Evolutionary conservation across 2,888 invertebrate genomes (phyloP).

Genomic region (Reticulitermes lucifugus): DNA sequence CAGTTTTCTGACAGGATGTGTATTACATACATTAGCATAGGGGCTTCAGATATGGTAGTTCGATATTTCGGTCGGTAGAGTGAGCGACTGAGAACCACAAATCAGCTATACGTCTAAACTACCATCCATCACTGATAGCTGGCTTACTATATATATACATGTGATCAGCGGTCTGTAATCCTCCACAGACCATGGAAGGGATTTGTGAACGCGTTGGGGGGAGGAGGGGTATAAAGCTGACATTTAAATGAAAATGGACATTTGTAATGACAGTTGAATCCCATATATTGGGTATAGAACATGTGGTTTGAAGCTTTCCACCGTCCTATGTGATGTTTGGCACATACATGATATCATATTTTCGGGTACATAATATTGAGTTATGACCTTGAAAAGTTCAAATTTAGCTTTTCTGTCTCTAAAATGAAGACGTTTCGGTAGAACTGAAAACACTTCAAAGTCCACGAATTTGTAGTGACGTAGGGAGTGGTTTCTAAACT

Average conservation of each 20-base stretch:
- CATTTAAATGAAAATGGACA: constrained; percentile 41
- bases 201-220: not conserved
- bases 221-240: not conserved
- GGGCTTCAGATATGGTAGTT: not conserved
- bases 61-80: not conserved
- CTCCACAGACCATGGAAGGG: not conserved
- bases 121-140: constrained; percentile 5
- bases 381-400: not conserved
- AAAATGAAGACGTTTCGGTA: no score
- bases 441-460: no score
- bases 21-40: not conserved
- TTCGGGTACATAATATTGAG: not conserved
- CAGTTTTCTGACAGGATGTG: not conserved
- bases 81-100: not conserved
- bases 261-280: constrained; percentile 47
- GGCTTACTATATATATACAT: constrained; percentile 9
- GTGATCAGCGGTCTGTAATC: not conserved
- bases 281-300: constrained; percentile 29
- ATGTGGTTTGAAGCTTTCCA: not conserved
- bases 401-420: no score
- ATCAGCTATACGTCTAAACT: constrained; percentile 4
- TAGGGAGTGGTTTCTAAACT: no score
- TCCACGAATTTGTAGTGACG: no score
- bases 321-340: not conserved
- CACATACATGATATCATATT: not conserved